Conservation (phyloP, 2,113 vertebrate genomes). For the Copsychus sechellarum region DNA sequence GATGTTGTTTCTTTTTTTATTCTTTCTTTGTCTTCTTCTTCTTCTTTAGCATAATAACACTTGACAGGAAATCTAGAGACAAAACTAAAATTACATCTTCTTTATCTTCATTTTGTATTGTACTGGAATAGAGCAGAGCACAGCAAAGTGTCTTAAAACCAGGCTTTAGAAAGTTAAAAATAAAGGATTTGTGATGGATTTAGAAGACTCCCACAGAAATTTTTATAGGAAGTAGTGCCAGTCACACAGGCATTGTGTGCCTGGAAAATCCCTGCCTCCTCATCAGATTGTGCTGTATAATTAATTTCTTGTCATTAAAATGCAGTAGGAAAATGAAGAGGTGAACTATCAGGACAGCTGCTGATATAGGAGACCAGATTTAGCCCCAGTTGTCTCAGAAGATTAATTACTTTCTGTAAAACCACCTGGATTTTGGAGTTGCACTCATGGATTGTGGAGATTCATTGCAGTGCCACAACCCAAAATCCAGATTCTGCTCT, state of each 20-base stretch:
- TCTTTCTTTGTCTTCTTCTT: background rate
- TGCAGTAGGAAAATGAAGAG: background rate
- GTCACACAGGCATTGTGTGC: background rate
- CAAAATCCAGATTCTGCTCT: background rate
- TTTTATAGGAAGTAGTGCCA: background rate
- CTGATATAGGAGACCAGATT: background rate
- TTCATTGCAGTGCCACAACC: background rate
- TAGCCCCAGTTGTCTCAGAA: background rate
- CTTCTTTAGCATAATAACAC: background rate
- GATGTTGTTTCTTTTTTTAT: accelerated
- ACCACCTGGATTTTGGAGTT: background rate
- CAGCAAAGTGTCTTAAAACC: background rate
- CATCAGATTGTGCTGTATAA: too few relatives aligned
- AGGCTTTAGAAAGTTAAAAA: background rate
- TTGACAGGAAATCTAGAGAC: background rate
- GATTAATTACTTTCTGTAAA: background rate
- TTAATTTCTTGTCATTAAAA: background rate
- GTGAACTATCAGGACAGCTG: background rate
- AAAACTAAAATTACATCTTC: background rate
- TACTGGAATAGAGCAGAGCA: background rate
- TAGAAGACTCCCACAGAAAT: background rate
- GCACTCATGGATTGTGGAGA: background rate
- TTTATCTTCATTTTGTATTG: background rate
- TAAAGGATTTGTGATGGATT: background rate
- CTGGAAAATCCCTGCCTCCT: background rate